Conservation (phyloP, 2,888 invertebrate genomes). For the Leptopilina myrica region DNA sequence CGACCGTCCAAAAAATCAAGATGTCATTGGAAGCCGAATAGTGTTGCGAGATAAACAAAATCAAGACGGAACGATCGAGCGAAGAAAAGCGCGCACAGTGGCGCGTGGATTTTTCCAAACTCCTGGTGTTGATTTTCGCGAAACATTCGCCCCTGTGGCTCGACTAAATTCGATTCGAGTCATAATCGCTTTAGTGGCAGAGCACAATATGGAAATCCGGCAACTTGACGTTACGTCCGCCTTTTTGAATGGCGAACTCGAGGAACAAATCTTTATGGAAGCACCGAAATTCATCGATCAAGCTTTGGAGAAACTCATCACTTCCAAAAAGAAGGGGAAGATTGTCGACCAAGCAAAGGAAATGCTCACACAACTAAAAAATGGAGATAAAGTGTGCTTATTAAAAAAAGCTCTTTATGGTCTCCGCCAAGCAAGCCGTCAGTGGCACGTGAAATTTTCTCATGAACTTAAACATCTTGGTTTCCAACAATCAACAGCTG, state of each 20-base stretch:
- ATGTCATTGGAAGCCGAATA: conserved; percentile 33
- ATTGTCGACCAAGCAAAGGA: conserved; percentile 3
- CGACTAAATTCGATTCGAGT: background rate
- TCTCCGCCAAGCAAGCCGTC: no score
- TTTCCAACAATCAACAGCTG: no score
- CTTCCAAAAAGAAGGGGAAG: conserved; percentile 6
- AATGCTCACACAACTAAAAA: no score
- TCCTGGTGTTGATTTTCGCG: conserved; percentile 38
- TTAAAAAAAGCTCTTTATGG: no score
- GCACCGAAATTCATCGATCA: background rate
- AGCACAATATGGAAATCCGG: background rate
- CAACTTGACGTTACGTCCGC: background rate
- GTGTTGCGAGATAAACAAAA: conserved; percentile 40
- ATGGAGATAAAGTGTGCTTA: no score
- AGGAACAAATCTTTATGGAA: background rate
- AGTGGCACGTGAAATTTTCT: no score
- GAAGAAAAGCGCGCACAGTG: conserved; percentile 42
- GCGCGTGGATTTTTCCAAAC: conserved; percentile 42
- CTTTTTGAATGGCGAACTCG: background rate
- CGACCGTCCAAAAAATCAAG: conserved; percentile 29
- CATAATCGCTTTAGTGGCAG: background rate
- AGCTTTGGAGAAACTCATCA: background rate
- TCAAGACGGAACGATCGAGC: conserved; percentile 40
- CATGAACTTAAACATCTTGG: no score
- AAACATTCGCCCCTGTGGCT: background rate